These are phyloP conservation scores for Pseudomyrmex sp. DNA, from an alignment of 1,140 invertebrate species.

Conservation along the genomic window DNA sequence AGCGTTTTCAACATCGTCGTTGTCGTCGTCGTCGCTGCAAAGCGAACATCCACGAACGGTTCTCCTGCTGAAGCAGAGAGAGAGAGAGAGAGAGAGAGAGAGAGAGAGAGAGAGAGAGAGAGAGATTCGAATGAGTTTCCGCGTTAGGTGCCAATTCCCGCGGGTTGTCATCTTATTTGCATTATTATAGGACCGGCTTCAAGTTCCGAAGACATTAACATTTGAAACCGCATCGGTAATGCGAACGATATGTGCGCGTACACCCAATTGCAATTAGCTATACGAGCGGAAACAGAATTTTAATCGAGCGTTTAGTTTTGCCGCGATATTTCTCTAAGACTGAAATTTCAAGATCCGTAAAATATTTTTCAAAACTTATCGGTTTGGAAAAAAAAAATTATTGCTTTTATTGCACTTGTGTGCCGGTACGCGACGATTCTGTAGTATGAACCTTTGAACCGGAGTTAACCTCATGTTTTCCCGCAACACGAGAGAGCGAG, in stretches of 20 bases:
- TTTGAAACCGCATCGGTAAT: conserved; percentile 33
- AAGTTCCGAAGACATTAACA: conserved; percentile 53
- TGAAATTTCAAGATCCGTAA: not conserved
- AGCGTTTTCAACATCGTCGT: not conserved
- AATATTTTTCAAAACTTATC: not conserved
- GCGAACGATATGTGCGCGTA: not conserved
- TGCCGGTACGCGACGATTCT: not conserved
- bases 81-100: no score
- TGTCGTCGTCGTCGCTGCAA: not conserved
- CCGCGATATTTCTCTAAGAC: not conserved
- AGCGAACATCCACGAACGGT: not conserved
- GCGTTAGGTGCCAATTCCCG: conserved; percentile 50
- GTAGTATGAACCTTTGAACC: not conserved
- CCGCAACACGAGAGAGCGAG: not conserved
- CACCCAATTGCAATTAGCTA: conserved; percentile 11
- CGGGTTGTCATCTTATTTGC: conserved; percentile 38
- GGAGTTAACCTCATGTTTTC: conserved; percentile 4
- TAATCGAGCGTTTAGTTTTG: not conserved
- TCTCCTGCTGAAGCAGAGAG: not conserved
- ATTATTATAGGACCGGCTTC: conserved; percentile 29
- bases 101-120: no score
- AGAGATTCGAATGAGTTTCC: conserved; percentile 13
- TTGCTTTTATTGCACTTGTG: not conserved
- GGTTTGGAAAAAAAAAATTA: not conserved
- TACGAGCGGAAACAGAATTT: conserved; percentile 15